Conservation (phyloP, 2,113 vertebrate genomes). For the Romanogobio albipinnatus region DNA sequence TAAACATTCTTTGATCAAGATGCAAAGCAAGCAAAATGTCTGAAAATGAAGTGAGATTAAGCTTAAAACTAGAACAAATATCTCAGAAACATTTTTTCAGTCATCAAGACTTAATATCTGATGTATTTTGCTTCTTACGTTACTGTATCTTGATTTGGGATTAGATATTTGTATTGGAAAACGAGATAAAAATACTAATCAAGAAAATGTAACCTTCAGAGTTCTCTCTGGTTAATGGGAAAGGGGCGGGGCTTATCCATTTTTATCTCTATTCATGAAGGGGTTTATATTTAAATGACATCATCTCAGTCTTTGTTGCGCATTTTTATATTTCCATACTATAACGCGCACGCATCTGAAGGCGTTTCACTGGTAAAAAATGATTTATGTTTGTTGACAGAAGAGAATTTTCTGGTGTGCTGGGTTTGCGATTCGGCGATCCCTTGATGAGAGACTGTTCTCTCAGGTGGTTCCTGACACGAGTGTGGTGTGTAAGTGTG, state of each 20-base stretch:
- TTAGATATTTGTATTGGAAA: not conserved
- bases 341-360: not conserved
- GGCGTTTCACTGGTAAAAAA: not conserved
- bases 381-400: constrained; percentile 39
- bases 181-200: not conserved
- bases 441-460: constrained; percentile 40
- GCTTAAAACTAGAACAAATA: too few relatives aligned
- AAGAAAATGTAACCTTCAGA: not conserved
- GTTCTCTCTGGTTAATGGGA: constrained; percentile 22
- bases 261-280: constrained; percentile 48
- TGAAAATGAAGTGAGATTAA: not conserved
- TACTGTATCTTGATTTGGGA: not conserved
- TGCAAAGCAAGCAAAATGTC: not conserved
- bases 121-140: not conserved
- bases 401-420: constrained; percentile 36
- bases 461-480: constrained; percentile 41
- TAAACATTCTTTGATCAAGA: not conserved
- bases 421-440: constrained; percentile 38
- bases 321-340: constrained; percentile 41
- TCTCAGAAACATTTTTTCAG: not conserved
- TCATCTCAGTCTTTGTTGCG: constrained; percentile 50
- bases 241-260: constrained; percentile 40
- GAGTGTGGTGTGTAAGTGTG: constrained; percentile 57
- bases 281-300: constrained; percentile 52
- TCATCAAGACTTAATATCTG: not conserved